These are phyloP conservation scores for Trachelus iudaicus DNA, from an alignment of 2,888 invertebrate species.

Conservation along the genomic window DNA sequence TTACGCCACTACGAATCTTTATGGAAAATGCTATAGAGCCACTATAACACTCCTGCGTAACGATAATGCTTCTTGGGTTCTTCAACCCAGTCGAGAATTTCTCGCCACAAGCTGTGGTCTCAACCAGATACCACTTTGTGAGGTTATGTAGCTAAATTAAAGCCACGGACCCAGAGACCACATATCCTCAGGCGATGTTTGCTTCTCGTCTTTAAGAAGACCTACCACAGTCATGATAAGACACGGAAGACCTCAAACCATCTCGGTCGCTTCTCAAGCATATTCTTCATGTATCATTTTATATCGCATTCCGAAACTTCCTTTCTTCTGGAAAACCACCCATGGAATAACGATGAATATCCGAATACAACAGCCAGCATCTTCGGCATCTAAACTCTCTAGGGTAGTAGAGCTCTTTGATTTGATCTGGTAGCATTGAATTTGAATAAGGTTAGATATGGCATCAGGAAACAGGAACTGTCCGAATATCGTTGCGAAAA, in stretches of 20 bases:
- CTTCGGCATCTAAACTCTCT: no score
- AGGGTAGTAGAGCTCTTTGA: no score
- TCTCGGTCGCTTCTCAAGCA: neutral
- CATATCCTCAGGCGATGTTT: conserved; percentile 1
- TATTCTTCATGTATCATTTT: no score
- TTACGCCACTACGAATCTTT: neutral
- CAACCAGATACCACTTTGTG: conserved; percentile 12
- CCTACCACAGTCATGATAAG: neutral
- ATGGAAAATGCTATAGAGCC: neutral
- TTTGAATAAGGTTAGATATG: no score
- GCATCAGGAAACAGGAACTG: no score
- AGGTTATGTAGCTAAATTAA: conserved; percentile 16
- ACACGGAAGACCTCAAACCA: neutral
- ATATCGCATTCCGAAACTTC: no score
- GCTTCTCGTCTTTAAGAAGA: neutral
- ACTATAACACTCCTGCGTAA: neutral
- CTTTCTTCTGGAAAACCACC: no score
- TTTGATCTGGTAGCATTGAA: no score
- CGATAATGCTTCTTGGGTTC: conserved; percentile 8
- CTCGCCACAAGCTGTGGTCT: conserved; percentile 13
- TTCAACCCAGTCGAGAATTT: neutral
- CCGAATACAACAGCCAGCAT: no score
- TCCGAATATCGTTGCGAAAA: no score
- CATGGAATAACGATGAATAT: no score
- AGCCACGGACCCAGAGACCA: conserved; percentile 9